phyloP scores from a whole-genome alignment of 2,113 vertebrate genomes.

The Bungarus multicinctus region DNA sequence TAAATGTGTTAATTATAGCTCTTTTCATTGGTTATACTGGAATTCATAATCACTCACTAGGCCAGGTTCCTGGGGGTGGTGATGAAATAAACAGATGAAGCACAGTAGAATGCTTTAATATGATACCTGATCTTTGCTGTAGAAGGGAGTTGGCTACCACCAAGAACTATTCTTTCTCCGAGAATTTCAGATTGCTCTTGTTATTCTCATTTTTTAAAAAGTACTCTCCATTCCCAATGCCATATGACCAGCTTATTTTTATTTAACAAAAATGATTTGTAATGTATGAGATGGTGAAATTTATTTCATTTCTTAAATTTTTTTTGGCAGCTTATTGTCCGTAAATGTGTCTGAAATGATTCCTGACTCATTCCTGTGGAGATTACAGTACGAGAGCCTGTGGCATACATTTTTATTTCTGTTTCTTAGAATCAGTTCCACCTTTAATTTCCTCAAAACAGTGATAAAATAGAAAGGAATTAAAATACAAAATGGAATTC shows the following conservation, averaged over 20 bases:
- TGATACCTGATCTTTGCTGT: background rate
- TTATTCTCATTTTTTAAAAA: background rate
- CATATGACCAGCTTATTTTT: background rate
- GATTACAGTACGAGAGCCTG: background rate
- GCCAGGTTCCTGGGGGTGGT: background rate
- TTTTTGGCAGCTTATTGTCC: background rate
- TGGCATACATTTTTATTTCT: background rate
- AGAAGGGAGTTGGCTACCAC: background rate
- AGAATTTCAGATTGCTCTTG: background rate
- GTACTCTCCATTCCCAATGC: background rate
- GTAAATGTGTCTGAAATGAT: background rate
- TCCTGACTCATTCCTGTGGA: background rate
- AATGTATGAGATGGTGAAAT: background rate
- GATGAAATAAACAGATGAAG: background rate
- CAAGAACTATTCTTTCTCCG: background rate
- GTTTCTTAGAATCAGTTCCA: background rate
- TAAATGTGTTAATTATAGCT: background rate
- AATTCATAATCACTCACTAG: background rate
- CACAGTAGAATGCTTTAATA: background rate
- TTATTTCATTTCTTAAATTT: background rate
- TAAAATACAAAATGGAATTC: background rate
- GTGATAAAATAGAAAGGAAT: conserved; percentile 5
- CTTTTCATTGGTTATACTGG: background rate
- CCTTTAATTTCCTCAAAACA: background rate
- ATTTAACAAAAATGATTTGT: background rate